Conservation (phyloP, 2,888 invertebrate genomes). For the Ferrisia virgata region DNA sequence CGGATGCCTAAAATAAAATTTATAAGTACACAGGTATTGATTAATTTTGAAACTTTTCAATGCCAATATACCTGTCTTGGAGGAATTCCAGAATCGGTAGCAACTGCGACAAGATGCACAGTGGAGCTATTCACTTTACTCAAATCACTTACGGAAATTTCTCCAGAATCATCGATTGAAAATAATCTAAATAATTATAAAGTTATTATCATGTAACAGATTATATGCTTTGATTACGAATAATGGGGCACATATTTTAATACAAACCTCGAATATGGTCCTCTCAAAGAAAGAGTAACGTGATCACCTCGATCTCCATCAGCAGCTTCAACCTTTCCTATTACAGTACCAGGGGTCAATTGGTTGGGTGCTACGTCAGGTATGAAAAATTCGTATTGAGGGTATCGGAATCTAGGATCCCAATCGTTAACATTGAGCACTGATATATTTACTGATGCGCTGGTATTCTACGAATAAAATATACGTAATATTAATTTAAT, state of each 20-base stretch:
- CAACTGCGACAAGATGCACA: constrained; percentile 75
- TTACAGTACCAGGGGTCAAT: constrained; percentile 48
- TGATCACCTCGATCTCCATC: constrained; percentile 79
- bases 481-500: not conserved
- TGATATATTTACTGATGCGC: constrained; percentile 74
- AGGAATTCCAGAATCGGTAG: constrained; percentile 80
- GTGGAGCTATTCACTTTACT: constrained; percentile 59
- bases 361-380: constrained; percentile 51
- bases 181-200: constrained; percentile 58
- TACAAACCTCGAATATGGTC: constrained; percentile 64
- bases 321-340: constrained; percentile 70
- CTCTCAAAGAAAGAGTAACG: constrained; percentile 68
- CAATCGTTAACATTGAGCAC: constrained; percentile 87
- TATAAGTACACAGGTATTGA: no score
- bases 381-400: constrained; percentile 78
- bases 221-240: no score
- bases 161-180: constrained; percentile 64
- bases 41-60: constrained; percentile 9
- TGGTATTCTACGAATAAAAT: constrained; percentile 68
- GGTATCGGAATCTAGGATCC: constrained; percentile 85
- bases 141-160: constrained; percentile 57
- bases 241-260: no score
- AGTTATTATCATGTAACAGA: no score
- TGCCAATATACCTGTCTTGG: constrained; percentile 62
- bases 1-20: constrained; percentile 51